Evolutionary conservation across 2,797 vertebrate genomes (phyloP).

Genomic region (Acanthopagrus latus): DNA sequence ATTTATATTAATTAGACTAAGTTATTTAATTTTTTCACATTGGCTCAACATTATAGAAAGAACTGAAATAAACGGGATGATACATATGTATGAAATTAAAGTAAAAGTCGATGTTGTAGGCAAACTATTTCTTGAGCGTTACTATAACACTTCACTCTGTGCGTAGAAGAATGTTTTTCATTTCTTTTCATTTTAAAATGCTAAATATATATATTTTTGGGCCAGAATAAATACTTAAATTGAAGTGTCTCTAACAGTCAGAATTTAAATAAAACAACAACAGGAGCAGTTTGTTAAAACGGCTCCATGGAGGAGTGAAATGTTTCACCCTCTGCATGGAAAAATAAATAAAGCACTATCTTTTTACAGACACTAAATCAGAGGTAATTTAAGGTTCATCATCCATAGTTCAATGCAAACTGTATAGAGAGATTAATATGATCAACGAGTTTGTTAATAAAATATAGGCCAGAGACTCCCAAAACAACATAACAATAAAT

Average conservation of each 20-base stretch:
- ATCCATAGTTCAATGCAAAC: constrained; percentile 62
- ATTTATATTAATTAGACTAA: too few species aligned
- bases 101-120: too few species aligned
- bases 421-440: constrained; percentile 16
- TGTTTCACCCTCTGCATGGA: background rate
- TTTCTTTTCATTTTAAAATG: constrained; percentile 35
- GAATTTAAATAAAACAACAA: background rate
- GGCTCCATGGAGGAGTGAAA: constrained; percentile 10
- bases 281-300: constrained; percentile 14
- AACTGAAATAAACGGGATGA: too few species aligned
- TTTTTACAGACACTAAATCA: constrained; percentile 28
- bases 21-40: too few species aligned
- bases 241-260: background rate
- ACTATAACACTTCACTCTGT: background rate
- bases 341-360: constrained; percentile 40
- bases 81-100: too few species aligned
- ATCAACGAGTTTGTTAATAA: constrained; percentile 33
- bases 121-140: background rate
- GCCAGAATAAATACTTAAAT: constrained; percentile 28
- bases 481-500: constrained; percentile 71
- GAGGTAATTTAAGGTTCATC: constrained; percentile 20
- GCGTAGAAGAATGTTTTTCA: constrained; percentile 12
- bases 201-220: constrained; percentile 16
- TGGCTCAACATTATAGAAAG: too few species aligned
- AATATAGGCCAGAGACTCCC: constrained; percentile 51